phyloP scores from a whole-genome alignment of 2,888 invertebrate genomes.

The Clistopyga incitator region DNA sequence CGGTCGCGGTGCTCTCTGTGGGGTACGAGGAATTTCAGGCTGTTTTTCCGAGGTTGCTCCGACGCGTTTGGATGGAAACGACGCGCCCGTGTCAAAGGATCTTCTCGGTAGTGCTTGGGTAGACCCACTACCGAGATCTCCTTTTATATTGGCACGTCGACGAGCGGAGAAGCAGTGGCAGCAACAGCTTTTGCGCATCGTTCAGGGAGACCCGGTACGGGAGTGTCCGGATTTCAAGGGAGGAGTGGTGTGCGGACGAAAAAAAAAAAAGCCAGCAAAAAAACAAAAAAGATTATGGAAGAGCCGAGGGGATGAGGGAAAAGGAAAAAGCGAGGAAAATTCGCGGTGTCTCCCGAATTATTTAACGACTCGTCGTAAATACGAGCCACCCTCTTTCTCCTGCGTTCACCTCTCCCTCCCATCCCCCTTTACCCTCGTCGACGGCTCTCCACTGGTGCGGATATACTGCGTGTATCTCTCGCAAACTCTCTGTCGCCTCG shows the following conservation, averaged over 20 bases:
- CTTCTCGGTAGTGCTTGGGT: conserved; percentile 37
- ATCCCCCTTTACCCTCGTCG: conserved; percentile 29
- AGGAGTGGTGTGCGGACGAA: conserved; percentile 30
- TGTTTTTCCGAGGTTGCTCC: conserved; percentile 37
- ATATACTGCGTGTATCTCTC: conserved; percentile 58
- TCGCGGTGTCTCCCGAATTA: conserved; percentile 73
- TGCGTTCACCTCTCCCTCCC: conserved; percentile 50
- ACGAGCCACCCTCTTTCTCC: conserved; percentile 63
- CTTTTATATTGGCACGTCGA: conserved; percentile 37
- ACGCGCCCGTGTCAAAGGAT: conserved; percentile 49
- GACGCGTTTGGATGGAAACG: conserved; percentile 46
- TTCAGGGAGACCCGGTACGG: conserved; percentile 39
- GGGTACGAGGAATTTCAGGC: conserved; percentile 33
- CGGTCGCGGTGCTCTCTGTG: neutral
- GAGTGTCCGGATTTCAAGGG: conserved; percentile 38
- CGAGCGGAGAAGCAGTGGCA: conserved; percentile 39
- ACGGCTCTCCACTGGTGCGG: conserved; percentile 45
- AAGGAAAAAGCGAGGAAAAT: conserved; percentile 64
- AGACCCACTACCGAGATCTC: conserved; percentile 37
- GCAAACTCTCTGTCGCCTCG: conserved; percentile 50
- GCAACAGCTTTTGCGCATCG: conserved; percentile 53
- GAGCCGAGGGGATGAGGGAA: conserved; percentile 17
- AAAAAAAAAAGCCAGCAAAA: too few relatives aligned
- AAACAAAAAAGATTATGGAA: conserved; percentile 40
- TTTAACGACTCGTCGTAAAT: conserved; percentile 75